A percentile compares a stretch with the other conserved stretches of the same genome.
Evolutionary conservation across 2,113 vertebrate genomes (phyloP).

Genomic region (Oxygymnocypris stewartii): DNA sequence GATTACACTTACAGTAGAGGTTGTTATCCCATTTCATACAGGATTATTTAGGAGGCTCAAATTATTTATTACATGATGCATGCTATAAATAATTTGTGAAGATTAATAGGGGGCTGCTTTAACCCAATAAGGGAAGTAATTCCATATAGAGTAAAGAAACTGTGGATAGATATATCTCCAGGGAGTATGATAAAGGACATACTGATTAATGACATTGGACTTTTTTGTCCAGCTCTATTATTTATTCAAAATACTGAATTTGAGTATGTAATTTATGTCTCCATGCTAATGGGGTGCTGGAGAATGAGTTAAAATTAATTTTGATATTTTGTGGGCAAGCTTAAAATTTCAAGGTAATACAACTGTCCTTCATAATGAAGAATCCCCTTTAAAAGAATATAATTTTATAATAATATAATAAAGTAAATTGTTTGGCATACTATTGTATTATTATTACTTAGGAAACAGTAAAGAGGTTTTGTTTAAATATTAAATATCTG

Average conservation of each 20-base stretch:
- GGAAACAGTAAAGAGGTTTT: background rate
- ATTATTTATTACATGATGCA: background rate
- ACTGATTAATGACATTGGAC: background rate
- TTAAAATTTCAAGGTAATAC: background rate
- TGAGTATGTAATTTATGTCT: too few species aligned
- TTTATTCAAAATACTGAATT: too few species aligned
- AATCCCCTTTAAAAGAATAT: background rate
- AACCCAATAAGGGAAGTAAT: background rate
- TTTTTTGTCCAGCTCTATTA: background rate
- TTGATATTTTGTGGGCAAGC: too few species aligned
- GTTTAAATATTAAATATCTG: background rate
- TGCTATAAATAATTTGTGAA: background rate
- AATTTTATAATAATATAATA: too few species aligned
- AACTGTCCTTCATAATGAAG: background rate
- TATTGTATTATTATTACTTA: background rate
- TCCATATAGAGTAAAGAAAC: background rate
- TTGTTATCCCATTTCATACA: background rate
- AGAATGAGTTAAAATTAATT: too few species aligned
- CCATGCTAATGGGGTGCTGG: too few species aligned
- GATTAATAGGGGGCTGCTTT: background rate
- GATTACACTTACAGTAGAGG: background rate
- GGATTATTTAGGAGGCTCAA: conserved; percentile 2
- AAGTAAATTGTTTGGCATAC: background rate
- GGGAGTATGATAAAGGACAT: background rate
- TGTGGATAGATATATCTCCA: background rate